Conservation (phyloP, 2,797 vertebrate genomes). For the Thunnus albacares region DNA sequence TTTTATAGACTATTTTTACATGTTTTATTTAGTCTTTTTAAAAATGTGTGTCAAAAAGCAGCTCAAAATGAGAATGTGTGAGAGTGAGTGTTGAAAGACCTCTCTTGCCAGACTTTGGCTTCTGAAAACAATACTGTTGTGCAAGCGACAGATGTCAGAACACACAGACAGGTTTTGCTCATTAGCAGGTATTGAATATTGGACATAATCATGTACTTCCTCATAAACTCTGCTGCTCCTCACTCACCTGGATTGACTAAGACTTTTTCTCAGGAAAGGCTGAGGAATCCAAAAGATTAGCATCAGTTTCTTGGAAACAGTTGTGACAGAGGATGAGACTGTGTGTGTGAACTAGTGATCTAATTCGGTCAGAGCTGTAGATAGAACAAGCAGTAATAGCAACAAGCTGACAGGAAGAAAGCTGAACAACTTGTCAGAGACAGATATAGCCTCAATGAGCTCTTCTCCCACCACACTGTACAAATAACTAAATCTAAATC, state of each 20-base stretch:
- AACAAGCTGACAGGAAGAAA: slow-evolving; percentile 27
- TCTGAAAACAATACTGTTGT: neutral
- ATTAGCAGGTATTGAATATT: slow-evolving; percentile 22
- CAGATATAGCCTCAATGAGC: slow-evolving; percentile 23
- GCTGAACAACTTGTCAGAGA: slow-evolving; percentile 16
- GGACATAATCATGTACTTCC: slow-evolving; percentile 3
- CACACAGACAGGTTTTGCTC: slow-evolving; percentile 17
- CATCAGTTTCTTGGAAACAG: slow-evolving; percentile 58
- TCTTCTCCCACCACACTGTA: slow-evolving; percentile 4
- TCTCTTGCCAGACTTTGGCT: neutral
- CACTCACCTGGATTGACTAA: neutral
- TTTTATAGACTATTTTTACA: neutral
- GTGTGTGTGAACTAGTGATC: slow-evolving; percentile 58
- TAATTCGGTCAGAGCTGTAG: slow-evolving; percentile 62
- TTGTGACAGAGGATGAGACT: slow-evolving; percentile 3
- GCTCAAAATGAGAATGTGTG: no score
- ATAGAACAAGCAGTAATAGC: slow-evolving; percentile 44
- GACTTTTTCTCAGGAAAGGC: slow-evolving; percentile 31
- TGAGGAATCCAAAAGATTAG: slow-evolving; percentile 60
- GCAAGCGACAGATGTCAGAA: neutral
- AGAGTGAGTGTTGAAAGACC: neutral
- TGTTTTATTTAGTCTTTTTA: neutral
- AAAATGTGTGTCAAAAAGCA: neutral
- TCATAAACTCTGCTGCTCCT: slow-evolving; percentile 15
- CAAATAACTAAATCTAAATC: slow-evolving; percentile 1